Conservation (phyloP, 2,113 vertebrate species). For the Hydropotes inermis region DNA sequence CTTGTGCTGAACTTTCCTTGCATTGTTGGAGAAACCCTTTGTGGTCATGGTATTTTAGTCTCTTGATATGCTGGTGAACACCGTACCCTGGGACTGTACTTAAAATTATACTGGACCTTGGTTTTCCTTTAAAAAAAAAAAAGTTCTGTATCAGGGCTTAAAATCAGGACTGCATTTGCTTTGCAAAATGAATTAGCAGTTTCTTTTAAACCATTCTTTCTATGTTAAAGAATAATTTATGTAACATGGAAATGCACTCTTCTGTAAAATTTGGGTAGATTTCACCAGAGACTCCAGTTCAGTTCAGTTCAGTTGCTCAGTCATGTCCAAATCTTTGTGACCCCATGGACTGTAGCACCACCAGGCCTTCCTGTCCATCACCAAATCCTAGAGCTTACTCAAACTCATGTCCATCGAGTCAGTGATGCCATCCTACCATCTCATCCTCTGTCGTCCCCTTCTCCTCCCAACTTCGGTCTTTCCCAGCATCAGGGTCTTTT, state of each 20-base stretch:
- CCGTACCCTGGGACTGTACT: not conserved
- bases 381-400: not conserved
- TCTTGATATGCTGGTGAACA: not conserved
- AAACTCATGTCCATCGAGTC: not conserved
- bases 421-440: not conserved
- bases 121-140: not conserved
- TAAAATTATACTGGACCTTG: constrained; percentile 38
- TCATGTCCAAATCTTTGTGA: not conserved
- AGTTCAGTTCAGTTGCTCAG: not conserved
- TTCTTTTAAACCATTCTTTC: not conserved
- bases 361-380: not conserved
- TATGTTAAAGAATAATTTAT: constrained; percentile 65
- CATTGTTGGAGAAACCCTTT: constrained; percentile 29
- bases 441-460: not conserved
- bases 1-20: constrained; percentile 55
- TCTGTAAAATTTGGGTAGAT: constrained; percentile 61
- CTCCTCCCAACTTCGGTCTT: fast-evolving
- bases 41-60: constrained; percentile 27
- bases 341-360: not conserved
- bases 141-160: constrained; percentile 32
- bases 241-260: constrained; percentile 47
- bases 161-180: constrained; percentile 57
- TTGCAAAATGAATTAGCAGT: constrained; percentile 70
- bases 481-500: not conserved
- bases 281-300: constrained; percentile 46